Evolutionary conservation across 2,113 vertebrate genomes (phyloP).

Genomic region (Acrocephalus arundinaceus): DNA sequence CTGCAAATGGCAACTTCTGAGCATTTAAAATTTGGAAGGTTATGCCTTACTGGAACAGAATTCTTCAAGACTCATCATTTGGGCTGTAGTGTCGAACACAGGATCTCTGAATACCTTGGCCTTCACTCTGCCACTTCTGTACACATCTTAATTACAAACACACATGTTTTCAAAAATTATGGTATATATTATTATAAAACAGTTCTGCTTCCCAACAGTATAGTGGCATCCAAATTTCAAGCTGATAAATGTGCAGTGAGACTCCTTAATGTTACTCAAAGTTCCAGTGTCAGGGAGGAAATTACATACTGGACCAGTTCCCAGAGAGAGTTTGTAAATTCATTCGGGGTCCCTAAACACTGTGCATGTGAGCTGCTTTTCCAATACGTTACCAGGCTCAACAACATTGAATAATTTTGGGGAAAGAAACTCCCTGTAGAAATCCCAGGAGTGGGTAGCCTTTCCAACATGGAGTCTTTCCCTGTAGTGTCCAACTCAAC

Average conservation of each 20-base stretch:
- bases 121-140: background rate
- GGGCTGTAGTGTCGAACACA: background rate
- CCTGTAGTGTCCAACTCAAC: background rate
- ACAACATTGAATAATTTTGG: background rate
- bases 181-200: background rate
- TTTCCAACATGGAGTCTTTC: background rate
- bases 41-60: background rate
- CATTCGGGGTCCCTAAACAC: background rate
- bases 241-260: background rate
- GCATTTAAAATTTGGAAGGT: background rate
- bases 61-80: background rate
- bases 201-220: background rate
- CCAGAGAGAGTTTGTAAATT: background rate
- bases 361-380: background rate
- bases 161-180: background rate
- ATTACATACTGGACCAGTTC: background rate
- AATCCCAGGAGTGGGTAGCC: background rate
- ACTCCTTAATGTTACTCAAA: background rate
- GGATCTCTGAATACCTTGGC: background rate
- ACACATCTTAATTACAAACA: background rate
- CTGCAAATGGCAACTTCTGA: background rate
- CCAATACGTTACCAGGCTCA: background rate
- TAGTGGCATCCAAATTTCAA: background rate
- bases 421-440: background rate
- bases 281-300: background rate